phyloP scores from a whole-genome alignment of 2,113 vertebrate species.

The Peromyscus californicus region DNA sequence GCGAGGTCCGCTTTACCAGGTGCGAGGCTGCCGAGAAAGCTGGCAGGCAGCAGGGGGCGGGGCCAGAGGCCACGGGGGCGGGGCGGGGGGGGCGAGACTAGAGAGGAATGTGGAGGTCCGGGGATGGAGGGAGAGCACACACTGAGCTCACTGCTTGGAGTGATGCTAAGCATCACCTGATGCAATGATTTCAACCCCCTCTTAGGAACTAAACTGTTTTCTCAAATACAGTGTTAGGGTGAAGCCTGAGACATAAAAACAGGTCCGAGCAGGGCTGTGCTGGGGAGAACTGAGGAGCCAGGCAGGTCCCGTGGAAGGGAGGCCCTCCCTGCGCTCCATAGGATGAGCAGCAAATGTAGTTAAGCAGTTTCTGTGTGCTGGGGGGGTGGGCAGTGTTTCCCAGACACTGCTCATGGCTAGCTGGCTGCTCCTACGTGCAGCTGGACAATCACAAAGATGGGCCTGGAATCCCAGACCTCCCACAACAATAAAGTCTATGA shows the following conservation, averaged over 20 bases:
- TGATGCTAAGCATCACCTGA: background rate
- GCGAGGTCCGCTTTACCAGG: conserved; percentile 99
- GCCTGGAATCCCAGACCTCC: background rate
- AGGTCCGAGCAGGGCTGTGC: background rate
- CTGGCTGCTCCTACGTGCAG: background rate
- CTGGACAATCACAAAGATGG: background rate
- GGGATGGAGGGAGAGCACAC: background rate
- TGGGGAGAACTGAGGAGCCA: background rate
- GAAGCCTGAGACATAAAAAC: background rate
- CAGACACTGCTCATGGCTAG: rapidly evolving
- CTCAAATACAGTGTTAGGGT: background rate
- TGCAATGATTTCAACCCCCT: background rate
- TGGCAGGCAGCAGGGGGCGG: rapidly evolving
- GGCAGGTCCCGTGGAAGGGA: background rate
- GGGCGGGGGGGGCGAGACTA: background rate
- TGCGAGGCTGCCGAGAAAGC: conserved; percentile 77
- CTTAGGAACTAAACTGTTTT: background rate
- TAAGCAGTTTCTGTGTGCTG: background rate
- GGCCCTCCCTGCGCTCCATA: background rate
- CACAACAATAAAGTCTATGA: background rate
- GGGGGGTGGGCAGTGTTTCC: background rate
- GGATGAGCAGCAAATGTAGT: too few relatives aligned
- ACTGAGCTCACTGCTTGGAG: background rate
- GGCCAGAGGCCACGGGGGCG: rapidly evolving
- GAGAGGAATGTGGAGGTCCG: background rate